Base-by-base conservation (phyloP, 2,888 invertebrate genomes). In the Limnephilus auricula region DNA sequence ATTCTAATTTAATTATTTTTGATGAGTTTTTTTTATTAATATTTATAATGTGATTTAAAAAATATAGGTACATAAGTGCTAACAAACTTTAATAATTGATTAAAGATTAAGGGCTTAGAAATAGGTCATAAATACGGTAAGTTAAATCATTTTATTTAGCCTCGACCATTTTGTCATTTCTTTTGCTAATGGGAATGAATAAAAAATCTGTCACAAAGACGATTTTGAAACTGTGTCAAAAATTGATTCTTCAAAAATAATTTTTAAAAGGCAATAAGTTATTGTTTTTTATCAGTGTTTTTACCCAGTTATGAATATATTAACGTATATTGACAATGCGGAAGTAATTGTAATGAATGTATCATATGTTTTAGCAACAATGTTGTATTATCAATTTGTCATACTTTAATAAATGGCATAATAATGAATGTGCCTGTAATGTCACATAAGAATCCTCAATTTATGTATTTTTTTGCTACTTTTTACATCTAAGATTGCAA, bases 1-100 rank as follows among this genome's bases (percentile, higher is more conserved):
- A 37, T 18, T 87, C 6, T 85, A 18, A 87, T 45, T 45, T 50
- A 13, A 31, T 65, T 30, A 31, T 65, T 40, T 40, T 12, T 78
- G 78, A 15, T 65, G 79, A 40, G 37, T 37, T 89, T 79, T 79
- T 89, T 40, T 12, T 1, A 40, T n/a, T n/a, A 40, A 40, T 40
- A 89, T 89, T 89, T 89, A 89, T 89, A 89, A 89, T 79, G 79
- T 89, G 89, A 89, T 89, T 89, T 79, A 25, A 40, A 89, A n/a
- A 34, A n/a, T 34, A 79, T 89, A 79, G 65, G n/a, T 45, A n/a
- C 13, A 45, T 87, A 87, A 87, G 87, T 34, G 87, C 87, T 87
- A 87, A 87, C 87, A 87, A 87, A 84, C 32, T 37, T 65, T 65
- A 65, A 65, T 85, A 45, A 85, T 37, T n/a, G 34, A 82, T 82